Evolutionary conservation across 2,797 vertebrate species (phyloP).

Genomic region (Scolopax bukidnonensis): DNA sequence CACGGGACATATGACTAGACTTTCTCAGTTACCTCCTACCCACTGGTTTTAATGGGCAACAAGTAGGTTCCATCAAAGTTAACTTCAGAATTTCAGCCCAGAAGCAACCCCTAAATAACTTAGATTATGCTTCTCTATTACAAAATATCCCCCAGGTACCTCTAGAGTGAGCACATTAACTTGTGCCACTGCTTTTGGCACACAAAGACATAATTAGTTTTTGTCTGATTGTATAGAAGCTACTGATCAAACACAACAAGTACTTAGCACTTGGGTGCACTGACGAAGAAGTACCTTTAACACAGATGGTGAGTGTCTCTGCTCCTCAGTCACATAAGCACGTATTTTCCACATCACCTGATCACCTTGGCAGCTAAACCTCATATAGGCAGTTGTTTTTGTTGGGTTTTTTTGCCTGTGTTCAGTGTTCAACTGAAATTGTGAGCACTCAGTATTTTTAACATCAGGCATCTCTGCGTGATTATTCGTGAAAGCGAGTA

Average conservation of each 20-base stretch:
- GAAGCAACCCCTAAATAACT: neutral
- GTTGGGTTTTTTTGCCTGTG: neutral
- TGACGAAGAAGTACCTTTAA: neutral
- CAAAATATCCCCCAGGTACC: neutral
- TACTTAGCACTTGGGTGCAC: neutral
- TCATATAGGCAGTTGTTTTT: neutral
- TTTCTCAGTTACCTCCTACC: neutral
- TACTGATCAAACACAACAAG: neutral
- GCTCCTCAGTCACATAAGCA: neutral
- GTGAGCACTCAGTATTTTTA: neutral
- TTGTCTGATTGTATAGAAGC: neutral
- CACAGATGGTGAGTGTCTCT: fast-evolving
- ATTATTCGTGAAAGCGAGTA: neutral
- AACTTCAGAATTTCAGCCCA: neutral
- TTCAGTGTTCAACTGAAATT: neutral
- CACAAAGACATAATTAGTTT: neutral
- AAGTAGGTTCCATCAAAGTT: neutral
- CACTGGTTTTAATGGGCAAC: neutral
- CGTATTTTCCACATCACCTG: neutral
- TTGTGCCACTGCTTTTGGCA: neutral
- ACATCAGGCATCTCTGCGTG: neutral
- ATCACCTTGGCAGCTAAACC: neutral
- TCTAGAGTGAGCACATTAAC: neutral
- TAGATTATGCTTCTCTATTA: neutral
- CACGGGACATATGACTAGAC: neutral